Evolutionary conservation across 2,888 invertebrate genomes (phyloP).

Genomic region (Athripsodes cinereus): DNA sequence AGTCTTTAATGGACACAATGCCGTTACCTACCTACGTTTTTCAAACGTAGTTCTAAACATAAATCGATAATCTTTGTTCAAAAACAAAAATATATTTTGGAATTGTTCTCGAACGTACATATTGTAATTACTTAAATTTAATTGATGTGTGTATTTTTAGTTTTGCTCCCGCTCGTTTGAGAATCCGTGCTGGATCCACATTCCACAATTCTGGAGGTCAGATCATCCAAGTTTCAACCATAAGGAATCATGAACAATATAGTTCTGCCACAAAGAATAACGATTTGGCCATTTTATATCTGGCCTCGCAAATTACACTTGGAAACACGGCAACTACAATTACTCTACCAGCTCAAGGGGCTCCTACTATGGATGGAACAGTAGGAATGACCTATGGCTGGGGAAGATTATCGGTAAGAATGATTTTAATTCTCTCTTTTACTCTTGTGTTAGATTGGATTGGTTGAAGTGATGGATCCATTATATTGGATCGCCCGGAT

Average conservation of each 20-base stretch:
- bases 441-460: neutral
- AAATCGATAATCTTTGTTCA: too few species aligned
- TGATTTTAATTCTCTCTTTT: neutral
- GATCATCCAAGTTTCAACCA: constrained; percentile 33
- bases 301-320: constrained; percentile 34
- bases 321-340: constrained; percentile 33
- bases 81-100: too few species aligned
- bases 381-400: constrained; percentile 43
- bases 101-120: too few species aligned
- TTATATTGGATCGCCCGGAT: too few species aligned
- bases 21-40: too few species aligned
- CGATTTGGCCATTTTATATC: constrained; percentile 40
- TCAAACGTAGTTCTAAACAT: too few species aligned
- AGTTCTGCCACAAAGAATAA: constrained; percentile 34
- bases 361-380: constrained; percentile 34
- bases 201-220: constrained; percentile 38
- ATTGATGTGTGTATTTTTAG: too few species aligned
- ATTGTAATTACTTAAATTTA: too few species aligned
- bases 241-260: constrained; percentile 37
- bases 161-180: constrained; percentile 16
- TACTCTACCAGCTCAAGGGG: constrained; percentile 32
- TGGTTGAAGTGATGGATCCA: too few species aligned
- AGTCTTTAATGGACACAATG: too few species aligned
- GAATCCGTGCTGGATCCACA: constrained; percentile 29
- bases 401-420: constrained; percentile 36